Evolutionary conservation across 1,140 invertebrate genomes (phyloP).

Genomic region (Drosophila ananassae): DNA sequence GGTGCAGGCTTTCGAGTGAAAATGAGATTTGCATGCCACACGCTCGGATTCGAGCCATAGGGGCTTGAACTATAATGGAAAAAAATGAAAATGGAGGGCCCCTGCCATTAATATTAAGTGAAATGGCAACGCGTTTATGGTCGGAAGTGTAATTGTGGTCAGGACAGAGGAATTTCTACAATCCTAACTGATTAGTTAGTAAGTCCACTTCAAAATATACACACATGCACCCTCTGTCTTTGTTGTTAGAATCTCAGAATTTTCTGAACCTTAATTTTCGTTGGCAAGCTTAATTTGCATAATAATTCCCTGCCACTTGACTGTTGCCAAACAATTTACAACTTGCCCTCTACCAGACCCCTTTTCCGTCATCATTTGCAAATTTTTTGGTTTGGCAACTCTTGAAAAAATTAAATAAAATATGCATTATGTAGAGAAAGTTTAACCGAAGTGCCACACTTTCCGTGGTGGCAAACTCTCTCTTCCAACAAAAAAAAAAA

Average conservation of each 20-base stretch:
- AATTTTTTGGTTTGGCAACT: conserved; percentile 59
- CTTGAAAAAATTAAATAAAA: conserved; percentile 78
- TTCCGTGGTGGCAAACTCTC: conserved; percentile 24
- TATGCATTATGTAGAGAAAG: conserved; percentile 69
- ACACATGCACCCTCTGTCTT: conserved; percentile 3
- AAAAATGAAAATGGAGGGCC: conserved; percentile 4
- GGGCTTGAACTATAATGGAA: not conserved
- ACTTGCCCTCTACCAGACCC: conserved; percentile 15
- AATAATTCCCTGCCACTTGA: conserved; percentile 68
- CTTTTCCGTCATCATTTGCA: conserved; percentile 50
- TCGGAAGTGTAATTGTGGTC: conserved; percentile 42
- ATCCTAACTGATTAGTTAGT: conserved; percentile 33
- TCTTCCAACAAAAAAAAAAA: not conserved
- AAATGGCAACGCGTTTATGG: conserved; percentile 36
- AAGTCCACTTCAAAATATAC: conserved; percentile 11
- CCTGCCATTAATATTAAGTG: conserved; percentile 38
- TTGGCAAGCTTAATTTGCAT: conserved; percentile 43
- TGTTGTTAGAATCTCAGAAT: conserved; percentile 12
- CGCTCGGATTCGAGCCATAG: conserved; percentile 26
- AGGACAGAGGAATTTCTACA: conserved; percentile 8
- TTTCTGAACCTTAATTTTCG: conserved; percentile 16
- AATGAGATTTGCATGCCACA: conserved; percentile 73
- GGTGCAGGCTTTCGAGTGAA: conserved; percentile 68
- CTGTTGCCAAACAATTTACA: conserved; percentile 71
- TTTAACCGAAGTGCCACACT: conserved; percentile 63